Evolutionary conservation across 2,797 vertebrate genomes (phyloP).

Genomic region (Benthosema pterotum): DNA sequence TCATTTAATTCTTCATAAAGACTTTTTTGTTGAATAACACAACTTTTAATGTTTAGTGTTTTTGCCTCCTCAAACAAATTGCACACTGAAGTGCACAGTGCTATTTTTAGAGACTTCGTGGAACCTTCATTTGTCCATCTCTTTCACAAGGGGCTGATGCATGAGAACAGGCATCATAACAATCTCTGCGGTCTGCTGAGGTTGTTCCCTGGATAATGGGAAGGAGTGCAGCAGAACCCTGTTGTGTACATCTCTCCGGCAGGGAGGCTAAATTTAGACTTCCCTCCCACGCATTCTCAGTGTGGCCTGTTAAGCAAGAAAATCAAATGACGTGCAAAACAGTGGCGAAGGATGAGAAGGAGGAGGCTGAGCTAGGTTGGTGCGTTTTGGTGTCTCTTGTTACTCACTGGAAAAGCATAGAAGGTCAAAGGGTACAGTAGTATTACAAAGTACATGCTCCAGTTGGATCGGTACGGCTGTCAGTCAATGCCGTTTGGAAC

Average conservation of each 20-base stretch:
- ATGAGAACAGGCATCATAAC: conserved; percentile 4
- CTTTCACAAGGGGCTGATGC: not conserved
- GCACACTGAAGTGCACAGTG: too few species aligned
- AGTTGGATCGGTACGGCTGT: not conserved
- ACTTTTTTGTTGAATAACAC: too few species aligned
- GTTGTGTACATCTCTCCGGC: conserved; percentile 34
- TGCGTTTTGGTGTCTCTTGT: not conserved
- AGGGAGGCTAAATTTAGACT: conserved; percentile 54
- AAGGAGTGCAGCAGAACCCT: conserved; percentile 19
- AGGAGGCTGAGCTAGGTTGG: not conserved
- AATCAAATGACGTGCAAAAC: conserved; percentile 28
- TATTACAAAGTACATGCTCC: too few species aligned
- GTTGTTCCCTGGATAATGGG: conserved; percentile 23
- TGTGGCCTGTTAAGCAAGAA: conserved; percentile 48
- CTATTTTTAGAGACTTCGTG: too few species aligned
- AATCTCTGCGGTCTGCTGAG: conserved; percentile 24
- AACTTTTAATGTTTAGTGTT: too few species aligned
- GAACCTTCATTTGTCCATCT: not conserved
- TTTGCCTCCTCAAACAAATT: too few species aligned
- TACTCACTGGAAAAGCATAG: too few species aligned
- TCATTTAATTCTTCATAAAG: too few species aligned
- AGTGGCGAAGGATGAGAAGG: conserved; percentile 9
- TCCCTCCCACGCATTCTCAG: conserved; percentile 53
- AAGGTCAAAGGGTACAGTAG: too few species aligned
- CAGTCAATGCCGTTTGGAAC: conserved; percentile 1